A percentile compares a stretch with the other conserved stretches of the same genome.
phyloP scores from a whole-genome alignment of 1,140 invertebrate genomes.

The Nasonia vitripennis region DNA sequence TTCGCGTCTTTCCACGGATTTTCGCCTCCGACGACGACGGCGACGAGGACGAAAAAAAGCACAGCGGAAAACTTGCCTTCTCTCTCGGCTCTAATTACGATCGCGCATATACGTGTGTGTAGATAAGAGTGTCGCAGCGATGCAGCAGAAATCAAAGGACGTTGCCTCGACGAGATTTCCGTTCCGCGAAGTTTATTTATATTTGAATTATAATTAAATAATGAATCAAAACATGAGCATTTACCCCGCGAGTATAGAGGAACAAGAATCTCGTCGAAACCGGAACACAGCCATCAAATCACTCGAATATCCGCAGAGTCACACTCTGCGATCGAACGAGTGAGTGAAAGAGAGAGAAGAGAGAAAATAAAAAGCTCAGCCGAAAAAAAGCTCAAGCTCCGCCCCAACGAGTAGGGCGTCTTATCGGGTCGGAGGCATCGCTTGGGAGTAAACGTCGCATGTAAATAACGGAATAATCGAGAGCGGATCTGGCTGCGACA shows the following conservation, averaged over 20 bases:
- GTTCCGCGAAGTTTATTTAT: background rate
- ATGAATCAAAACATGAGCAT: background rate
- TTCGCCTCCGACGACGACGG: background rate
- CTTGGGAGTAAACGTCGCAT: constrained; percentile 32
- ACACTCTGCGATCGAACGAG: background rate
- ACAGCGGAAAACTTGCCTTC: background rate
- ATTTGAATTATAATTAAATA: constrained; percentile 34
- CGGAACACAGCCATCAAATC: background rate
- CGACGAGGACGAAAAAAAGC: background rate
- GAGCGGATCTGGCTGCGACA: constrained; percentile 43
- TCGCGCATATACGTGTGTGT: background rate
- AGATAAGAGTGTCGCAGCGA: background rate
- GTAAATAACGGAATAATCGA: constrained; percentile 48
- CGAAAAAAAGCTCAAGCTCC: constrained; percentile 34
- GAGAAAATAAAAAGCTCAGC: constrained; percentile 19
- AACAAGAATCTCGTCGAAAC: constrained; percentile 3
- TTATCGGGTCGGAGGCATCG: constrained; percentile 40
- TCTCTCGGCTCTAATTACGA: background rate
- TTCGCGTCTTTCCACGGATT: background rate
- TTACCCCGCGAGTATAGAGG: no score
- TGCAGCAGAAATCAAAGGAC: background rate
- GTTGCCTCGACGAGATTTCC: no score
- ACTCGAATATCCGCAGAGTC: background rate
- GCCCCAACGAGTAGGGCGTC: background rate
- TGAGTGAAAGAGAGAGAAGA: background rate